phyloP scores from a whole-genome alignment of 92 coral and sea anemone species.

The Porites evermanni region DNA sequence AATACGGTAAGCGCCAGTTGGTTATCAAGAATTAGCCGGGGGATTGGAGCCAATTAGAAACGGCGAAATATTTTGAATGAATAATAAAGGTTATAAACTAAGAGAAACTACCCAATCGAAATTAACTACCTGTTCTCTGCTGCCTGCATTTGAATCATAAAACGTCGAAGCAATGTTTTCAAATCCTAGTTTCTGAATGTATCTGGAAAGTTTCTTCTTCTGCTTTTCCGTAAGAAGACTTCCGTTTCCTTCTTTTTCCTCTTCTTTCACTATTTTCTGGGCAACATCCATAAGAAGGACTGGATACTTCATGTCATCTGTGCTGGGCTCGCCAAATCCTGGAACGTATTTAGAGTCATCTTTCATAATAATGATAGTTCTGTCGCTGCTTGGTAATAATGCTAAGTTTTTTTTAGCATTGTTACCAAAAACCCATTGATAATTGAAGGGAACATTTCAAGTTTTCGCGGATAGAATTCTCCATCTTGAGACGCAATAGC shows the following conservation, averaged over 20 bases:
- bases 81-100: too few species aligned
- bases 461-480: too few species aligned
- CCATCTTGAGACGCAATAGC: too few species aligned
- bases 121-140: neutral
- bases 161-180: conserved; percentile 48
- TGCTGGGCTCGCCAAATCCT: conserved; percentile 2
- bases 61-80: neutral
- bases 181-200: conserved; percentile 65
- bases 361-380: too few species aligned
- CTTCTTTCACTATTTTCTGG: conserved; percentile 21
- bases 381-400: too few species aligned
- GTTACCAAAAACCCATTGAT: too few species aligned
- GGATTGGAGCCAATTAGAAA: too few species aligned
- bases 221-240: conserved; percentile 33
- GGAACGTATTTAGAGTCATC: too few species aligned
- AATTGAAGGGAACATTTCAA: too few species aligned
- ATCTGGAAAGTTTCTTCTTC: conserved; percentile 52
- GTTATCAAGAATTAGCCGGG: too few species aligned
- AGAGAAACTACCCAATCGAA: neutral
- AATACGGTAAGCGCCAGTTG: too few species aligned
- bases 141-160: neutral
- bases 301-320: conserved; percentile 29
- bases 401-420: too few species aligned
- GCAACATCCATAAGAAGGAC: conserved; percentile 45
- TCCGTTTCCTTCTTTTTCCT: neutral